Percentiles rank a stretch among this genome's conserved stretches.
Evolutionary conservation across 2,888 invertebrate genomes (phyloP).

Genomic region (Harmothoe impar): DNA sequence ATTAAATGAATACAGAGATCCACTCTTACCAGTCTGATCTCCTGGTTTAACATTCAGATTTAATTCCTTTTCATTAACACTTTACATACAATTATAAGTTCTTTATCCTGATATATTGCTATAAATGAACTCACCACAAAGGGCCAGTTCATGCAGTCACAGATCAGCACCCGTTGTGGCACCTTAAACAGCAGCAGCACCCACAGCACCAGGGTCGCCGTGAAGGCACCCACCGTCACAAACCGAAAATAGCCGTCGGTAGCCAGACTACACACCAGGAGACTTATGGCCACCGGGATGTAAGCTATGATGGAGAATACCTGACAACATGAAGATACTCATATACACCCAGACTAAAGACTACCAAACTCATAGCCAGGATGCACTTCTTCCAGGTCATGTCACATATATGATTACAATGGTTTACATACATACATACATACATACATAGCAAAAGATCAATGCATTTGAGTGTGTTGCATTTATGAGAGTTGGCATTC

Average conservation of each 20-base stretch:
- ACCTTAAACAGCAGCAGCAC: slow-evolving; percentile 67
- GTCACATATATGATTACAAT: not conserved
- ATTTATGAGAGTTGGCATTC: no score
- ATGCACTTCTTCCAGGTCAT: not conserved
- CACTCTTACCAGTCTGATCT: no score
- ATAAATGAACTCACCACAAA: slow-evolving; percentile 64
- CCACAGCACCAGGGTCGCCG: slow-evolving; percentile 65
- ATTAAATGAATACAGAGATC: no score
- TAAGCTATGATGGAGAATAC: slow-evolving; percentile 65
- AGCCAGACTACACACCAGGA: not conserved
- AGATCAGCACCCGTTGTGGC: slow-evolving; percentile 64
- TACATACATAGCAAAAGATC: not conserved
- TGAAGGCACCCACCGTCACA: slow-evolving; percentile 64
- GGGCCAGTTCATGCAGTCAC: slow-evolving; percentile 68
- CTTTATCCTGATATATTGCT: not conserved
- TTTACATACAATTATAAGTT: no score
- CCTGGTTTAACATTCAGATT: no score
- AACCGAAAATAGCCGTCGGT: slow-evolving; percentile 67
- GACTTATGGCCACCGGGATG: slow-evolving; percentile 62
- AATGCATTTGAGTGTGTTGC: not conserved
- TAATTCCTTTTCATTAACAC: no score
- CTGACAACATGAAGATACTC: slow-evolving; percentile 52
- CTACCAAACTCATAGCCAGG: not conserved
- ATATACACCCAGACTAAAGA: not conserved
- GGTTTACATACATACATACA: no score